Percentiles rank a stretch among this genome's conserved stretches.
Evolutionary conservation across 2,113 vertebrate genomes (phyloP).

Genomic region (Aspiorhynchus laticeps): DNA sequence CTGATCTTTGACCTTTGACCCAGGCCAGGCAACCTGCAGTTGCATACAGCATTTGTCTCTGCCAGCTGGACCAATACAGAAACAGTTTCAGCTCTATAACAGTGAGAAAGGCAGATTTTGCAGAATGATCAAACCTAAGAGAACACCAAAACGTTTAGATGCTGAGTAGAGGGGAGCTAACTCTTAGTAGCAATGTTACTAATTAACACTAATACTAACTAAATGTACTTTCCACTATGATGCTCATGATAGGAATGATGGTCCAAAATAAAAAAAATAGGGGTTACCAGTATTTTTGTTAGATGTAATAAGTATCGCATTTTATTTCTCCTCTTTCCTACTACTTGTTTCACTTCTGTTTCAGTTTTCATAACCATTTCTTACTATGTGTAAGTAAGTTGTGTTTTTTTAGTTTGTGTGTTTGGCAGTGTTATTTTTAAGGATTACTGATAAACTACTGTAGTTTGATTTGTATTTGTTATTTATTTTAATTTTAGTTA

Average conservation of each 20-base stretch:
- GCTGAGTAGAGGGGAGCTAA: not conserved
- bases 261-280: not conserved
- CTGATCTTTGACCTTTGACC: slow-evolving; percentile 58
- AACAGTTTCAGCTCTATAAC: not conserved
- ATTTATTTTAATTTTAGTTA: too few relatives aligned
- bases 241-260: not conserved
- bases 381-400: too few relatives aligned
- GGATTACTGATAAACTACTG: too few relatives aligned
- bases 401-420: too few relatives aligned
- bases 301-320: too few relatives aligned
- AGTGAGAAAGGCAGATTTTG: not conserved
- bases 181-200: not conserved
- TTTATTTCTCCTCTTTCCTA: too few relatives aligned
- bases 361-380: too few relatives aligned
- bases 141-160: not conserved
- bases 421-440: too few relatives aligned
- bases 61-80: slow-evolving; percentile 44
- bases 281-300: not conserved
- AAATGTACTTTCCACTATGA: not conserved
- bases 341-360: too few relatives aligned
- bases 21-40: slow-evolving; percentile 29
- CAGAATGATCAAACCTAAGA: not conserved
- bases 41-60: slow-evolving; percentile 50
- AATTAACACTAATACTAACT: too few relatives aligned
- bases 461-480: too few relatives aligned